Base-by-base conservation (phyloP, 2,113 vertebrate species). In the Takifugu bimaculatus region DNA sequence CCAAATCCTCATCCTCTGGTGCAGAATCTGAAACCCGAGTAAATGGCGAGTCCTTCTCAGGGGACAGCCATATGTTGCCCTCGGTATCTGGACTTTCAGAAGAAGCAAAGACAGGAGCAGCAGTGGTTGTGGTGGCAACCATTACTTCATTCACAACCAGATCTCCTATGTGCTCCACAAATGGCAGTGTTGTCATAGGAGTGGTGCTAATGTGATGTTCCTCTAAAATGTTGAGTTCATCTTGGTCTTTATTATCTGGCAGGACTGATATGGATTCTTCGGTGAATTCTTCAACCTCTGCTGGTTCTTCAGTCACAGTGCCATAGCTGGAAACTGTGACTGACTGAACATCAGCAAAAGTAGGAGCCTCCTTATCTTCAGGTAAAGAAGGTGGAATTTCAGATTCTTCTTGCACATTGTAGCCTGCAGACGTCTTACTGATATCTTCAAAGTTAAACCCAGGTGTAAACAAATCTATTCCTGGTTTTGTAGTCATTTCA, bases 1-100 rank as follows among this genome's bases (percentile, higher is more conserved):
- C n/a, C 1, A 43, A 53, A 15, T 83, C 79, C 3, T 88, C 77
- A 0, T 88, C 74, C 2, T 82, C 85, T 0, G 81, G 77, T 0
- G 27, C 77, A 0, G 57, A 68, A 50, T 91, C 78, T 0, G 85
- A 85, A 44, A 91, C 81, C 14, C 81, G 75, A 2, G 83, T 88
- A 55, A 90, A 92, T 0, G 90, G 89, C 0, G 89, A 91, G 53
- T 90, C 89, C 61, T 77, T 88, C 29, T 91, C 85, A 7, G 83
- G 79, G 0, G 80, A 86, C 1, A 83, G 68, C 0, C 42, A 64
- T 1, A 75, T 73, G 60, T 27, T 65, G 43, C 42, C 74, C 67
- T 44, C 60, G 27, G 39, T 61, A 3, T 76, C 67, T 20, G 60
- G 42, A 39, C 12, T 58, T 4, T 32, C 25, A 10, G 78, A 61